Evolutionary conservation across 2,113 vertebrate species (phyloP).

Genomic region (Neomonachus schauinslandi): DNA sequence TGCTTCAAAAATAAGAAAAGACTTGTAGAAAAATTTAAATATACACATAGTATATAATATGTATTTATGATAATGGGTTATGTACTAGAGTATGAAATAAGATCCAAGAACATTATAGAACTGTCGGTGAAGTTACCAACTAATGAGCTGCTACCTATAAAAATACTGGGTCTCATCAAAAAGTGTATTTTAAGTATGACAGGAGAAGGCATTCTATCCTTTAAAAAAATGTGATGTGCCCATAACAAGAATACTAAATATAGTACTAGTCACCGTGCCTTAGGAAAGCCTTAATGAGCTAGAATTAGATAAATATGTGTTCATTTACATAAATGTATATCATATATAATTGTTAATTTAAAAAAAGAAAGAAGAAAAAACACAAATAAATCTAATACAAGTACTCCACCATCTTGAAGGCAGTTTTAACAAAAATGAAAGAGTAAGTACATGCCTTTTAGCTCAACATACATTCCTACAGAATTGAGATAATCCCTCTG

Average conservation of each 20-base stretch:
- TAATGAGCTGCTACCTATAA: not conserved
- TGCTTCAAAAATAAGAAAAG: slow-evolving; percentile 35
- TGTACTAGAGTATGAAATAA: not conserved
- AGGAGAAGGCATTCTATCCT: not conserved
- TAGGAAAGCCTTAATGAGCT: not conserved
- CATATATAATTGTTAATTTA: not conserved
- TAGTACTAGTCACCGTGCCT: not conserved
- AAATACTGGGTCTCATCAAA: not conserved
- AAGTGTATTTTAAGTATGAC: not conserved
- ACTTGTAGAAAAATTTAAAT: not conserved
- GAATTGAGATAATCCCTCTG: not conserved
- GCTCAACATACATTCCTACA: not conserved
- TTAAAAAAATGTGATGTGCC: not conserved
- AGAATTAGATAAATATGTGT: not conserved
- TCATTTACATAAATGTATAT: not conserved
- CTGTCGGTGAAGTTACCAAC: not conserved
- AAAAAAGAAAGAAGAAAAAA: not conserved
- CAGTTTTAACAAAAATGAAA: slow-evolving; percentile 42
- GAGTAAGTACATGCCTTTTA: not conserved
- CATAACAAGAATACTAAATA: slow-evolving; percentile 18
- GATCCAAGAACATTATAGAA: not conserved
- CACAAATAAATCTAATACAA: not conserved
- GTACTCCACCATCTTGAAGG: not conserved
- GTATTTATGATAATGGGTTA: not conserved
- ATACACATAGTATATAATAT: not conserved